Evolutionary conservation across 2,888 invertebrate genomes (phyloP).

Genomic region (Leptothorax acervorum): DNA sequence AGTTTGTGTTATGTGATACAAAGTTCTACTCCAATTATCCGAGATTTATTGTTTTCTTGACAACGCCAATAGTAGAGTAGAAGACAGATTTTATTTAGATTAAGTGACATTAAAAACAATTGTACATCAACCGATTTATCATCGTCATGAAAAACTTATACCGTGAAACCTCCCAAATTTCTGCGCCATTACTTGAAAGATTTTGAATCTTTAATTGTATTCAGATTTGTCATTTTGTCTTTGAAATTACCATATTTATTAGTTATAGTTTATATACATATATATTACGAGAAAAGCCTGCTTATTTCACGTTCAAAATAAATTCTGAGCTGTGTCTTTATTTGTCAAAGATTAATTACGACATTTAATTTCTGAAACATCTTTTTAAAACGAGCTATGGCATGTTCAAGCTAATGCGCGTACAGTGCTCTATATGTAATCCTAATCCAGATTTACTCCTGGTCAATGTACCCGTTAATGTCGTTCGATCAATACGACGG

Average conservation of each 20-base stretch:
- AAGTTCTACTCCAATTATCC: not conserved
- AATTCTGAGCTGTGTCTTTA: not conserved
- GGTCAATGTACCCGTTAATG: conserved; percentile 32
- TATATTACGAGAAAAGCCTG: not conserved
- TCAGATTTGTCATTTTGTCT: not conserved
- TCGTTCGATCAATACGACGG: conserved; percentile 38
- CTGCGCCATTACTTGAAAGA: not conserved
- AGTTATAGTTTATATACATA: too few relatives aligned
- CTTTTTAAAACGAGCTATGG: not conserved
- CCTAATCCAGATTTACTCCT: conserved; percentile 41
- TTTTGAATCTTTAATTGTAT: not conserved
- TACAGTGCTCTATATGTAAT: not conserved
- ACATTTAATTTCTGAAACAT: not conserved
- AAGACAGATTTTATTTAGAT: conserved; percentile 6
- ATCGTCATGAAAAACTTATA: not conserved
- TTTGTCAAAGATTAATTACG: conserved; percentile 15
- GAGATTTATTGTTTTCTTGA: not conserved
- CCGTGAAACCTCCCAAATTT: not conserved
- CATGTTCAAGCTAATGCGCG: not conserved
- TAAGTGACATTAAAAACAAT: not conserved
- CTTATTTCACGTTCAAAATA: not conserved
- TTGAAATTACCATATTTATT: not conserved
- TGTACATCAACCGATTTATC: not conserved
- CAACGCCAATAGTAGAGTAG: not conserved
- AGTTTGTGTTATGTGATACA: not conserved